phyloP scores from a whole-genome alignment of 2,888 invertebrate genomes.

The Drosophila recens region DNA sequence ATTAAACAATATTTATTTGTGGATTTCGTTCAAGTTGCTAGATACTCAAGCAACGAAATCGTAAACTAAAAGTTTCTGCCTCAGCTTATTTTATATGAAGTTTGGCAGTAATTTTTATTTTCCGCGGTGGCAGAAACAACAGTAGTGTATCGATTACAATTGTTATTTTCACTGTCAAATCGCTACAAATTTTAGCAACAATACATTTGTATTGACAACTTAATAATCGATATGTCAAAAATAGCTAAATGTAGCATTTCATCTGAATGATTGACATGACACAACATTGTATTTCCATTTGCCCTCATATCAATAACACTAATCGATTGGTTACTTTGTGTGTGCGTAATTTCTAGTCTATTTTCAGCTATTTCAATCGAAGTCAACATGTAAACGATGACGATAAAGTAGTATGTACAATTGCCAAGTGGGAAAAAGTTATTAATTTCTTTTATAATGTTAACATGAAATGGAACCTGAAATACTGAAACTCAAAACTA shows the following conservation, averaged over 20 bases:
- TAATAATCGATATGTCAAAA: no score
- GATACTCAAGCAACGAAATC: no score
- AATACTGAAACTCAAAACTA: neutral
- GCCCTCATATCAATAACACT: conserved; percentile 2
- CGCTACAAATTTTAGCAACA: no score
- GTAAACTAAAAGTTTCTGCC: no score
- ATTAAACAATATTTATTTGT: no score
- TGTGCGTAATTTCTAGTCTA: neutral
- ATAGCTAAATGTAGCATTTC: neutral
- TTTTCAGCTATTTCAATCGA: conserved; percentile 1
- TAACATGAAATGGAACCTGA: neutral
- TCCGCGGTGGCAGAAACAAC: no score
- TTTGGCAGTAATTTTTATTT: no score
- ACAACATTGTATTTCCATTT: conserved; percentile 7
- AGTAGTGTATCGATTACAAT: no score
- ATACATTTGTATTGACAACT: no score
- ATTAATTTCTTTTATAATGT: neutral
- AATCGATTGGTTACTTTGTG: conserved; percentile 5
- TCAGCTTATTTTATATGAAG: no score
- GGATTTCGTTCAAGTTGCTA: no score
- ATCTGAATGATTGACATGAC: neutral
- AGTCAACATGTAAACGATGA: conserved; percentile 2
- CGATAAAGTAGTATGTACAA: neutral
- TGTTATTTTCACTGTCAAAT: no score
- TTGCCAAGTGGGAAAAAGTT: neutral